Base-by-base conservation (phyloP, 2,113 vertebrate species). In the Menura novaehollandiae region DNA sequence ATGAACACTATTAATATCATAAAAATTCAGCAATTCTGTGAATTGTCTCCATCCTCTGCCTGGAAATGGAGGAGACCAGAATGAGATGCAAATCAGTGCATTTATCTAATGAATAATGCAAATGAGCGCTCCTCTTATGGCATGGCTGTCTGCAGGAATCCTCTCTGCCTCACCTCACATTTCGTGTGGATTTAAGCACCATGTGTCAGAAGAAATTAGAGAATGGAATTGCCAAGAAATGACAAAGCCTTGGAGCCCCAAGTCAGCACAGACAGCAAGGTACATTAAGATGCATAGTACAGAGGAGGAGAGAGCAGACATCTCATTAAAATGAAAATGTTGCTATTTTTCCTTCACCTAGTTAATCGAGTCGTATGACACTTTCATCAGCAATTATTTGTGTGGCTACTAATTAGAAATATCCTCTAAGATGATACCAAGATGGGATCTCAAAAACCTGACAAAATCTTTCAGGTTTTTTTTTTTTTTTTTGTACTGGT, bases 101-200 rank as follows among this genome's bases (percentile, higher is more conserved):
- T 97, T 97, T 98, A 97, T 95, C 97, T 98, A 98, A 98, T 98
- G 98, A 98, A 98, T 98, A 98, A 98, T 98, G 98, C 96, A 98
- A 98, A 98, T 97, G 93, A 97, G 83, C 3, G 8, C 84, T 98
- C 91, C 94, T 97, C 94, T 98, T 96, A 97, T 56, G 94, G 97
- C 43, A 73, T 63, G 33, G 91, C 89, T 95, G 97, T 97, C 97
- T 97, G 97, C 97, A 98, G 97, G 96, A 98, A 98, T 98, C 97
- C 97, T 98, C 95, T 96, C 95, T 95, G 94, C 96, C 91, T 98
- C 96, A 97, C 97, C 97, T 98, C 96, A 85, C 96, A 96, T 97
- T 98, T 98, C 91, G 94, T 91, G 95, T 89, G 96, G 96, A 97
- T 98, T 98, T 98, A 98, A 98, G 95, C 95, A 97, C 95, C 95